These are phyloP conservation scores for Ennomos erosarius DNA, from an alignment of 2,888 invertebrate genomes.

Conservation along the genomic window DNA sequence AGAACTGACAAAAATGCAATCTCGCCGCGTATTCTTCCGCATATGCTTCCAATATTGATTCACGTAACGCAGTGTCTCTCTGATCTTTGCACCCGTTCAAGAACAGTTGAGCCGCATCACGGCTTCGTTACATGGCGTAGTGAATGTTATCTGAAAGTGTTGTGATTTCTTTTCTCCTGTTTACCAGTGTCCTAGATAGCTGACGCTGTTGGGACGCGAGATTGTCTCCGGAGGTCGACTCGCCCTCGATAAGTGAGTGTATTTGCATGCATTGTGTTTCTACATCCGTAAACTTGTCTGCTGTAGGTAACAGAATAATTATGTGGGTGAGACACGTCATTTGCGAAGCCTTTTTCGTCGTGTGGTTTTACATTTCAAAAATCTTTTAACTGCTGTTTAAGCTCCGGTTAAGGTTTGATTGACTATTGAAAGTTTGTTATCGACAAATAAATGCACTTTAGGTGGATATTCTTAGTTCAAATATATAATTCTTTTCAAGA, in stretches of 20 bases:
- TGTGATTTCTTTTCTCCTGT: conserved; percentile 77
- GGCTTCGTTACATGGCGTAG: conserved; percentile 60
- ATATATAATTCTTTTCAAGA: too few relatives aligned
- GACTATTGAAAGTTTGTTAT: too few relatives aligned
- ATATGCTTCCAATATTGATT: conserved; percentile 68
- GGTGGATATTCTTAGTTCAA: too few relatives aligned
- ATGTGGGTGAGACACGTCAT: conserved; percentile 81
- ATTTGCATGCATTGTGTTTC: conserved; percentile 71
- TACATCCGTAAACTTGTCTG: conserved; percentile 64
- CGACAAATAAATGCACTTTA: not conserved
- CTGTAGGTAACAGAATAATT: conserved; percentile 40
- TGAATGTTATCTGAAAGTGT: conserved; percentile 73
- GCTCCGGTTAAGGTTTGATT: too few relatives aligned
- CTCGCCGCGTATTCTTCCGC: conserved; percentile 70
- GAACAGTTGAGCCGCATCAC: conserved; percentile 73
- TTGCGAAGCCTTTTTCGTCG: conserved; percentile 59
- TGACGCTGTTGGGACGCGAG: conserved; percentile 66
- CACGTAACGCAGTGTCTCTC: conserved; percentile 68
- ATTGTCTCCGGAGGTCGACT: conserved; percentile 68
- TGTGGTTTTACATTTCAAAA: conserved; percentile 20
- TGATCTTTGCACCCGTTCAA: conserved; percentile 72
- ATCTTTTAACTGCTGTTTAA: not conserved
- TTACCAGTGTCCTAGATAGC: conserved; percentile 75
- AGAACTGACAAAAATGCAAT: conserved; percentile 72
- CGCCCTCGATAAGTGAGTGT: conserved; percentile 75